Conservation (phyloP, 2,797 vertebrate species). For the Bovichtus variegatus region DNA sequence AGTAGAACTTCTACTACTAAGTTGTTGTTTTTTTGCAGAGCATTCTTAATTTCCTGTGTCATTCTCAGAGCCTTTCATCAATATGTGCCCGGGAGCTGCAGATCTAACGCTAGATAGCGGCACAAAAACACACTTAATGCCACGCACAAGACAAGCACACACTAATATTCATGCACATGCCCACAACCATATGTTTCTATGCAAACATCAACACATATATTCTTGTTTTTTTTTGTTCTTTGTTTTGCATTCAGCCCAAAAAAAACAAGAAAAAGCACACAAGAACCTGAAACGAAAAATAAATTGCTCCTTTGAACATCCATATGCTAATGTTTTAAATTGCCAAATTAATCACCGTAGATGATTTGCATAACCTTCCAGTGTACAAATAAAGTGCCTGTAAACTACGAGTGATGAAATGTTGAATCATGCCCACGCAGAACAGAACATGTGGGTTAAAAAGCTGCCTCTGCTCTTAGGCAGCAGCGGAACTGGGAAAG, state of each 20-base stretch:
- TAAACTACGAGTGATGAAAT: constrained; percentile 48
- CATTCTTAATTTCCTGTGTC: background rate
- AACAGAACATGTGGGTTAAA: constrained; percentile 31
- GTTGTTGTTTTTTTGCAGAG: background rate
- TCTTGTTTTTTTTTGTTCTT: background rate
- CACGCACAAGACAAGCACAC: constrained; percentile 39
- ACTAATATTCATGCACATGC: constrained; percentile 46
- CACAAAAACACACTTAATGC: constrained; percentile 14
- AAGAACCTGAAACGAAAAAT: constrained; percentile 12
- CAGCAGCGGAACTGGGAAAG: too few relatives aligned
- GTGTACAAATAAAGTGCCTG: constrained; percentile 55
- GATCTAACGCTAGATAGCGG: background rate
- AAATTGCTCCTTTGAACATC: constrained; percentile 18
- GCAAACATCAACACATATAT: background rate
- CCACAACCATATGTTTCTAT: background rate
- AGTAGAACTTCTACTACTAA: background rate
- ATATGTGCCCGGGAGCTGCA: background rate
- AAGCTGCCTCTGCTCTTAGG: constrained; percentile 14
- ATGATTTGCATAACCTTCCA: constrained; percentile 63
- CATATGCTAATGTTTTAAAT: constrained; percentile 56
- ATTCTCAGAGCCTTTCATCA: constrained; percentile 23
- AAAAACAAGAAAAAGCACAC: constrained; percentile 30
- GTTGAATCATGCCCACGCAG: constrained; percentile 44
- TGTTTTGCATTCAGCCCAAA: constrained; percentile 14
- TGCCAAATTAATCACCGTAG: constrained; percentile 39